phyloP scores from a whole-genome alignment of 1,140 invertebrate genomes.

The Drosophila miranda region DNA sequence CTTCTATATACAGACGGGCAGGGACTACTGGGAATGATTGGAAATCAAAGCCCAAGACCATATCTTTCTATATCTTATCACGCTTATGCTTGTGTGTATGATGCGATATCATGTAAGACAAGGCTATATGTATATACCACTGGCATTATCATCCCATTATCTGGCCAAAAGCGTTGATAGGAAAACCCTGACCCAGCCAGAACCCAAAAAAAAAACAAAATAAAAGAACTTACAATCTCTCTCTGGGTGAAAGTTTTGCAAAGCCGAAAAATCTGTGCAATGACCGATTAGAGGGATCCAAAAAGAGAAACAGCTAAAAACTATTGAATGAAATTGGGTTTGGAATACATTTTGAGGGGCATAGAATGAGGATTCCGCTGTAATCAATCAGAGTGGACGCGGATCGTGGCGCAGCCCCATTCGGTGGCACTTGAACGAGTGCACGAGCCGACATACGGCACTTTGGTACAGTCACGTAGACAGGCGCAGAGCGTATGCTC shows the following conservation, averaged over 20 bases:
- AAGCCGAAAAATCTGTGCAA: slow-evolving; percentile 33
- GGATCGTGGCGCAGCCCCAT: slow-evolving; percentile 11
- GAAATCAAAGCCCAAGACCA: slow-evolving; percentile 41
- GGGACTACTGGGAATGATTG: not conserved
- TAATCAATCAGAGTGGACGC: slow-evolving; percentile 61
- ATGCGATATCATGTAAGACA: slow-evolving; percentile 69
- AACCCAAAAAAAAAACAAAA: slow-evolving; percentile 17
- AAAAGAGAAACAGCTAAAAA: not conserved
- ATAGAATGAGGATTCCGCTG: slow-evolving; percentile 3
- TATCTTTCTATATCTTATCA: slow-evolving; percentile 64
- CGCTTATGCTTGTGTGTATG: slow-evolving; percentile 13
- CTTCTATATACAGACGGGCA: not conserved
- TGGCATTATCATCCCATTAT: slow-evolving; percentile 67
- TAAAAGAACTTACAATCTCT: slow-evolving; percentile 28
- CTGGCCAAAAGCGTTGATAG: slow-evolving; percentile 58
- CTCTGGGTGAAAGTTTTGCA: slow-evolving; percentile 32
- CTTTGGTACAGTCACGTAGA: slow-evolving; percentile 77
- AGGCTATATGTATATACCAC: slow-evolving; percentile 19
- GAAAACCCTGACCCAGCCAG: slow-evolving; percentile 55
- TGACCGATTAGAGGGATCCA: slow-evolving; percentile 46
- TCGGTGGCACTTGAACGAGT: slow-evolving; percentile 54
- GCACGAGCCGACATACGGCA: slow-evolving; percentile 52
- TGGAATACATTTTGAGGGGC: slow-evolving; percentile 1
- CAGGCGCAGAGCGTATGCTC: slow-evolving; percentile 20
- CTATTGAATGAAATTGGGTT: not conserved